Base-by-base conservation (phyloP, 2,888 invertebrate species). In the Mesoligia furuncula region DNA sequence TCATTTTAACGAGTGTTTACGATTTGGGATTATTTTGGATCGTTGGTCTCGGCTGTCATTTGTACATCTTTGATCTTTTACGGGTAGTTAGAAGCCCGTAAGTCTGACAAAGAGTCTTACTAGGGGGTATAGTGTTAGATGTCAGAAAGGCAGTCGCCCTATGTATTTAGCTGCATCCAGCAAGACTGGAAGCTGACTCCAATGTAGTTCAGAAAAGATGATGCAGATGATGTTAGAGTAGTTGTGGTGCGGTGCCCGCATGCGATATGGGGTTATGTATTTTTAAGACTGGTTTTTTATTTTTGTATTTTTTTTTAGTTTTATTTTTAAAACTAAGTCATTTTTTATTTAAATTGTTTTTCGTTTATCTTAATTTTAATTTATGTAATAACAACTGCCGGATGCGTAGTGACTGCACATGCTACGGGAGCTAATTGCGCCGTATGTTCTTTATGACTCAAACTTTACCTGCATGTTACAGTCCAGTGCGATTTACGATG, bases 401-500 rank as follows among this genome's bases (percentile, higher is more conserved):
- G 11, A 2, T 31, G 27, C 36, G 57, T 51, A 64, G 24, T 5
- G 17, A 72, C 39, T 73, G 48, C 65, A 73, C 13, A 51, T 68
- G 54, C 7, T 36, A 64, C n/a, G 31, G 15, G 39, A 75, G 31
- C 17, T 45, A 59, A 69, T 59, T 17, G 24, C 17, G 9, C 36
- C 59, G 24, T 54, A 65, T 66, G 42, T 66, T 73, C 65, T 66
- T 61, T 74, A 73, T 27, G 42, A 27, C 20, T 73, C 27, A 66
- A 79, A 66, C 45, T 81, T 80, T 62, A 74, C 59, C 24, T 54
- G 39, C 20, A 65, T 45, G 27, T 45, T 76, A 17, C 73, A 59
- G 24, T 54, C 17, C 48, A 73, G 36, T 73, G 66, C 45, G 67
- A 80, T 67, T 62, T 81, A 61, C 45, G 54, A 74, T 20, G 15